Evolutionary conservation across 2,888 invertebrate species (phyloP), one percentile per base, ranked within the genome.

Genomic region (Isotomurus palustris): DNA sequence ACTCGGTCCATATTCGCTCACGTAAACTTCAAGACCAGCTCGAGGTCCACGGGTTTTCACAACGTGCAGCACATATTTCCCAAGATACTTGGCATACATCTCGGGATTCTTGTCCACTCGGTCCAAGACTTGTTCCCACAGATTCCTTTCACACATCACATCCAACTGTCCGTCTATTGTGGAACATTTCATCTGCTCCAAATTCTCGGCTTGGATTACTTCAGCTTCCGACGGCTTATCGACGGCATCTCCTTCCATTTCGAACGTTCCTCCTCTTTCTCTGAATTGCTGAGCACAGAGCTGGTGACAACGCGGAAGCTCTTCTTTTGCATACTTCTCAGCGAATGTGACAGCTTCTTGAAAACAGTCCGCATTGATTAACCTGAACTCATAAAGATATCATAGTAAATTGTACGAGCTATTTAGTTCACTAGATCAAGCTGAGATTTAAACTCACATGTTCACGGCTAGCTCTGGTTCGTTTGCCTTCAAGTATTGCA

Each of bases 401-500:
- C n/a, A n/a, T n/a, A n/a, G n/a, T n/a, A n/a, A n/a, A n/a, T n/a
- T n/a, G n/a, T n/a, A n/a, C n/a, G n/a, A n/a, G n/a, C n/a, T n/a
- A n/a, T n/a, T n/a, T n/a, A n/a, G n/a, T n/a, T n/a, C n/a, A n/a
- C n/a, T n/a, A n/a, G n/a, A n/a, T n/a, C n/a, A n/a, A n/a, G n/a
- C n/a, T n/a, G n/a, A n/a, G n/a, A n/a, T n/a, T n/a, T n/a, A n/a
- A n/a, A n/a, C n/a, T n/a, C n/a, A 69, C 97, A 99, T 96, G 55
- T 91, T 82, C 3, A 96, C 89, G 0, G 96, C 96, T 75, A 94
- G 93, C 73, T 88, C 89, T 0, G 93, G 85, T 69, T 90, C 91
- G 25, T 82, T 84, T 0, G 94, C 95, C 53, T 88, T 83, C 2
- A 96, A 80, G 76, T 93, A 99, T 71, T 94, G 90, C 1, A 84